Base-by-base conservation (phyloP, 2,888 invertebrate species). In the Oxycera nigricornis region DNA sequence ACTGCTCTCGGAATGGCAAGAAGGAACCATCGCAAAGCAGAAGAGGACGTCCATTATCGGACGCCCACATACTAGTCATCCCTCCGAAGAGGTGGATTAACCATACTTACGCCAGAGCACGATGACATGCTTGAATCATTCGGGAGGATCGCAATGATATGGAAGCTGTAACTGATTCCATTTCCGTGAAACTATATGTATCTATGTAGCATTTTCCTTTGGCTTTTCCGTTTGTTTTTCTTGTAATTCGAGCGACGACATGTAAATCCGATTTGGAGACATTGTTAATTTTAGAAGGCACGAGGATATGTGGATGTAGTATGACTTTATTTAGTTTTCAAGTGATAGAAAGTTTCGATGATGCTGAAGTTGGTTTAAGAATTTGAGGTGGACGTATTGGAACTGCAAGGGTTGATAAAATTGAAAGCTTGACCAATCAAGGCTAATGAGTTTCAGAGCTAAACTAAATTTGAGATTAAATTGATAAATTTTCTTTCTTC, bases 21-120 rank as follows among this genome's bases (percentile, higher is more conserved):
- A 39, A 65, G n/a, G 20, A 41, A 46, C 70, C 3, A 17, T 30
- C 9, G 20, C 28, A 20, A 22, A n/a, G 7, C 50, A 22, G 68
- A n/a, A n/a, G n/a, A 50, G 68, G 68, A 68, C 73, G 68, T 75
- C 68, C 24, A 75, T 75, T 73, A 73, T 75, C 73, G 50, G 73
- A 59, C 75, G 68, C 75, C 61, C 72, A 26, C 65, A 52, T 24
- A n/a, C 26, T 59, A 65, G 24, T 46, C 39, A 31, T 20, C 22
- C 22, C 30, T n/a, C 31, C 31, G 28, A 22, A 55, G 31, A 39
- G 28, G 26, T 70, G 70, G 26, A 46, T 70, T 46, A 70, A 9
- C 46, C 17, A 55, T 41, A 26, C 41, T 22, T 30, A n/a, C 26
- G n/a, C 30, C n/a, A 17, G 11, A 17, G 14, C n/a, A 41, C 39